Base-by-base conservation (phyloP, 1,140 invertebrate species). In the Sycophaga agraensis region DNA sequence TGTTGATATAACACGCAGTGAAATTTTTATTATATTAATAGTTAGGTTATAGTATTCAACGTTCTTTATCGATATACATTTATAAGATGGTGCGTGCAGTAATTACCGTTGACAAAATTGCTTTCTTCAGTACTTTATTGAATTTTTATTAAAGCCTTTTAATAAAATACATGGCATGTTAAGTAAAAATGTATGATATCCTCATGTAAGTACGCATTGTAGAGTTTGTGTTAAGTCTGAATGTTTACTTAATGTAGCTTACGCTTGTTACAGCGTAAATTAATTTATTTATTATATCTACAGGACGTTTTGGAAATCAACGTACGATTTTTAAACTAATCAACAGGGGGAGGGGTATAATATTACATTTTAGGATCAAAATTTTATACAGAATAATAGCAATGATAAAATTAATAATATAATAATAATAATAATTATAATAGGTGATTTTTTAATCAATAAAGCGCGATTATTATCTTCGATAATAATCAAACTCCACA, bases 371-470 rank as follows among this genome's bases (percentile, higher is more conserved):
- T 68, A 66, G 68, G 66, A 24, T 51, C 46, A 58, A 68, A 66
- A 70, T 70, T 70, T 76, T 77, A 68, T 76, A 73, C 71, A 77
- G 68, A 71, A 73, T 74, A 67, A 67, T 63, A 37, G 37, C 39
- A 45, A 60, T 48, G 8, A 42, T 24, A 24, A 45, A 24, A 16
- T 35, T 69, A 62, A 61, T n/a, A n/a, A n/a, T n/a, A n/a, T 64
- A 66, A 53, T 65, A 68, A 68, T 68, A 64, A 66, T 64, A 66
- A 68, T 66, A 63, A 68, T 59, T 45, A 39, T 46, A 35, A 37
- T 57, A 48, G 35, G 53, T 8, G 19, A 22, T 43, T 22, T 21
- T 37, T 45, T 21, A 63, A 66, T 64, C 65, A 67, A 68, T 68
- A 49, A 24, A n/a, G n/a, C n/a, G n/a, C n/a, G n/a, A 14, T 19